Evolutionary conservation across 2,113 vertebrate species (phyloP), one percentile per base, ranked within the genome.

Genomic region (Callocephalon fimbriatum): DNA sequence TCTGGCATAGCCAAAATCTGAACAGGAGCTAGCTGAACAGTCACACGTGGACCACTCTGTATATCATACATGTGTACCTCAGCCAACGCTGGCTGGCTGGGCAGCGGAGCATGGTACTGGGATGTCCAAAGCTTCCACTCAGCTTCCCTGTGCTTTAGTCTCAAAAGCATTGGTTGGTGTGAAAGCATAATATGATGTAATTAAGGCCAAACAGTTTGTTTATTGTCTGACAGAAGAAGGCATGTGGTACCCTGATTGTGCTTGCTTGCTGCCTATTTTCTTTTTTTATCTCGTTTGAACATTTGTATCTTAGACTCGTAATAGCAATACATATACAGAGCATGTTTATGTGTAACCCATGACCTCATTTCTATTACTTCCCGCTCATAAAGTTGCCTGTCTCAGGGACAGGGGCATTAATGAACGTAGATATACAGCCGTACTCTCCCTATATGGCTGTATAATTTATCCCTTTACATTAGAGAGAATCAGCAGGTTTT

Each of bases 401-500:
- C 54, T 74, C 16, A 37, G 54, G 35, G 74, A 35, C 31, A 65
- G 54, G 42, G 54, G 32, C 18, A 40, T 83, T 86, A 51, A 29
- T 75, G 92, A 74, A 74, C 10, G 88, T 63, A 94, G 86, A 80
- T 81, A 84, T 9, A 19, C 38, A 50, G 37, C 25, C 26, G 37
- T 37, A 22, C 11, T 83, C 38, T 74, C n/a, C 53, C 56, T 71
- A 3, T 27, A 20, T 22, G 37, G 35, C 56, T 14, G 3, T 44
- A 6, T 81, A 67, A 86, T 86, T 91, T 81, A 75, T 91, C 68
- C 38, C 56, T 63, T 75, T 50, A 12, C 38, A n/a, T 84, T 71
- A 67, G 42, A 77, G 72, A 88, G 72, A 86, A 93, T 92, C 90
- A 92, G 90, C 88, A 84, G 65, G 68, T 67, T 86, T 84, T 81